Evolutionary conservation across 2,113 vertebrate species (phyloP), one percentile per base, ranked within the genome.

Genomic region (Petrocephalus microphthalmus): DNA sequence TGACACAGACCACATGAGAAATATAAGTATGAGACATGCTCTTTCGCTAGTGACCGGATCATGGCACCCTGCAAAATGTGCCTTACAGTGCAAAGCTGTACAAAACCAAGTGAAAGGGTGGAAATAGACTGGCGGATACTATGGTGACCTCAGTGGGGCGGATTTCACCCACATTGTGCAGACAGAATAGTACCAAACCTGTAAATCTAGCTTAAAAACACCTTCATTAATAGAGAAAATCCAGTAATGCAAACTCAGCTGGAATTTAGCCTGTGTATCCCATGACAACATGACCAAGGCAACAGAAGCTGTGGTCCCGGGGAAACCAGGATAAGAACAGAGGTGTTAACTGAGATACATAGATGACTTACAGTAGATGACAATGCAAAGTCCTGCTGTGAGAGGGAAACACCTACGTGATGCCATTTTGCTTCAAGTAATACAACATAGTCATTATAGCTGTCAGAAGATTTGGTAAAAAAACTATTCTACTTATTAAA

Each of bases 21-120:
- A 95, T 94, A 95, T 95, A 95, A 92, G 93, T 90, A 91, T 93
- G 93, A 94, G 91, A 94, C 94, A 94, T 89, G 88, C 94, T 93
- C 93, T 94, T 91, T 92, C 92, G 91, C 91, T 92, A 87, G 91
- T 89, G 88, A 71, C 92, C 89, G 52, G 92, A 29, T 90, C 92
- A 90, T 82, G 88, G 89, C 90, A 91, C 87, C 90, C 89, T 33
- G 89, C 83, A 74, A 67, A 88, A 82, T 81, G 87, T 90, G 54
- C 20, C 57, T 22, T 13, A 60, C 81, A 90, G 78, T 25, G 82
- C 29, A 57, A 87, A 88, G 6, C n/a, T 89, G 33, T 78, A 33
- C 64, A 87, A 25, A 81, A 33, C 17, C n/a, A 71, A 88, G 56
- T 90, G 71, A 93, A 91, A 84, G 60, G 91, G 90, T 78, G 5